phyloP scores from a whole-genome alignment of 2,888 invertebrate genomes.

The Nudaria mundana region DNA sequence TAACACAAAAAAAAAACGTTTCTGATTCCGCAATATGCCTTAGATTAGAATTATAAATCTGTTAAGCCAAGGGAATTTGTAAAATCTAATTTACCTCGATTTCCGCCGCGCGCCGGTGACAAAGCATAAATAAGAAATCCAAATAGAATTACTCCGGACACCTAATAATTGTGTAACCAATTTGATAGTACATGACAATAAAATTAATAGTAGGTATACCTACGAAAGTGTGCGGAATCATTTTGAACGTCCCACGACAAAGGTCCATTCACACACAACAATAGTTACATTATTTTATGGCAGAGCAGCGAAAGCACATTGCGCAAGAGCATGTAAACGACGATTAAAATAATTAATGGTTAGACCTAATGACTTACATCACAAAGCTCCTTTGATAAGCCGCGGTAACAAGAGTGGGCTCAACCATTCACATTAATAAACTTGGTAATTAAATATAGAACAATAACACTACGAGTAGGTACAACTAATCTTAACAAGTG shows the following conservation, averaged over 20 bases:
- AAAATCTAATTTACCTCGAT: constrained; percentile 13
- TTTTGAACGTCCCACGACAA: constrained; percentile 60
- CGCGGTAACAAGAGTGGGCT: constrained; percentile 38
- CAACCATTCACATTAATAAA: constrained; percentile 22
- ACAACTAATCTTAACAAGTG: too few species aligned
- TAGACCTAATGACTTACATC: constrained; percentile 66
- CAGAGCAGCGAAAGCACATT: constrained; percentile 64
- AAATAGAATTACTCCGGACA: constrained; percentile 30
- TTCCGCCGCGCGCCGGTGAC: constrained; percentile 15
- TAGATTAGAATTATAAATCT: not conserved
- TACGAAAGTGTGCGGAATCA: constrained; percentile 48
- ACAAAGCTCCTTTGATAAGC: constrained; percentile 45
- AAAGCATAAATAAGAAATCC: constrained; percentile 26
- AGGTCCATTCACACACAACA: constrained; percentile 66
- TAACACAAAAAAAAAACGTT: constrained; percentile 1
- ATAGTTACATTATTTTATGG: constrained; percentile 71
- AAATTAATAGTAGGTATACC: constrained; percentile 51
- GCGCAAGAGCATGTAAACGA: constrained; percentile 62
- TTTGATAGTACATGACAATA: constrained; percentile 41
- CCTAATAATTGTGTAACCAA: constrained; percentile 29
- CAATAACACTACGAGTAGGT: not conserved
- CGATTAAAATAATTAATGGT: constrained; percentile 75
- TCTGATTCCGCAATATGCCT: not conserved
- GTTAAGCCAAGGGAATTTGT: not conserved
- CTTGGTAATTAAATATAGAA: not conserved